A percentile compares a stretch with the other conserved stretches of the same genome.
phyloP scores from a whole-genome alignment of 1,140 invertebrate species.

The Atopsyche davidsoni region DNA sequence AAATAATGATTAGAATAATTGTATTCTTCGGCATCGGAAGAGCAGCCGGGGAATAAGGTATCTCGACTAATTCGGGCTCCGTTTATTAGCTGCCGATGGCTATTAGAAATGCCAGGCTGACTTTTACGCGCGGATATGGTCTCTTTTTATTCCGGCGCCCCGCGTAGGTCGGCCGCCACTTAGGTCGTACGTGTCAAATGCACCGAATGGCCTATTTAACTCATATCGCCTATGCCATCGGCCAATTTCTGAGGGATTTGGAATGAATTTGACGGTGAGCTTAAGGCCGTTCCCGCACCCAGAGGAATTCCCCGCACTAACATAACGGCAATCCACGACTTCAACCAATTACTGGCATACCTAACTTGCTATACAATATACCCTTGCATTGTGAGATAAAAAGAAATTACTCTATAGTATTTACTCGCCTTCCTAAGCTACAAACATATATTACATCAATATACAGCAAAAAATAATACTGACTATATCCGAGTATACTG shows the following conservation, averaged over 20 bases:
- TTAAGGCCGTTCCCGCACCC: conserved; percentile 10
- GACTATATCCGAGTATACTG: too few species aligned
- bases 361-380: too few species aligned
- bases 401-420: too few species aligned
- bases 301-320: conserved; percentile 9
- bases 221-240: conserved; percentile 28
- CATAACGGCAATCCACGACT: not conserved
- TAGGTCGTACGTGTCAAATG: conserved; percentile 29
- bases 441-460: too few species aligned
- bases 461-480: too few species aligned
- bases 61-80: conserved; percentile 21
- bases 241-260: conserved; percentile 29
- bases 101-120: conserved; percentile 20
- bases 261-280: conserved; percentile 20
- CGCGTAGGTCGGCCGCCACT: conserved; percentile 12
- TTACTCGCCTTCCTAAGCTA: too few species aligned
- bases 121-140: conserved; percentile 19
- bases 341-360: not conserved
- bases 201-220: conserved; percentile 28
- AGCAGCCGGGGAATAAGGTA: not conserved
- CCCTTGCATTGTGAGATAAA: too few species aligned
- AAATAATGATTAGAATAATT: too few species aligned
- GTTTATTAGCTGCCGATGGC: conserved; percentile 26
- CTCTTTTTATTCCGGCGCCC: conserved; percentile 14
- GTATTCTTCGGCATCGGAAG: not conserved